Conservation (phyloP, 2,797 vertebrate genomes). For the Lepus oiostolus region DNA sequence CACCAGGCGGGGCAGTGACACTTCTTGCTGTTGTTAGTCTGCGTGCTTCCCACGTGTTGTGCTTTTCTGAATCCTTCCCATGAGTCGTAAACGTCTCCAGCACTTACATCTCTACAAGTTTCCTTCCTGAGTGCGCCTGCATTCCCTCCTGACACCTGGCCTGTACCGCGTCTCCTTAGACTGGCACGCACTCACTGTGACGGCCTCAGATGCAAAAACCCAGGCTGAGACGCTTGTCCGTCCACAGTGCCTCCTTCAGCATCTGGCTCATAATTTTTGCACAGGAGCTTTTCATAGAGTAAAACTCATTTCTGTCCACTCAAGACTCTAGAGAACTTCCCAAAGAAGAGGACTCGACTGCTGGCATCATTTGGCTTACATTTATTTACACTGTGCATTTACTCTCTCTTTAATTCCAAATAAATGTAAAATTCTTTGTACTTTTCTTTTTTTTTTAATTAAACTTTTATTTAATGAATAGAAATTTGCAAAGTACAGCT, state of each 20-base stretch:
- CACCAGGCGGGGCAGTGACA: background rate
- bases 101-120: background rate
- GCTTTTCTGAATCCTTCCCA: background rate
- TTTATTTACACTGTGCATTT: background rate
- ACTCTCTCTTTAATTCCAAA: conserved; percentile 4
- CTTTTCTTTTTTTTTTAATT: background rate
- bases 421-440: background rate
- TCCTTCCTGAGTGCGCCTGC: background rate
- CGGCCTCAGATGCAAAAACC: background rate
- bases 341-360: background rate
- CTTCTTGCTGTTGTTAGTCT: background rate
- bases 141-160: background rate
- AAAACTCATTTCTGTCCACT: background rate
- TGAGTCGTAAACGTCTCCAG: background rate
- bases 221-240: background rate
- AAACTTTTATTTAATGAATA: too few species aligned
- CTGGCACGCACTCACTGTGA: background rate
- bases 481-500: too few species aligned
- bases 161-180: background rate
- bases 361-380: background rate
- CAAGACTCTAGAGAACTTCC: background rate
- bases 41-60: background rate
- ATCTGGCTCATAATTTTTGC: background rate
- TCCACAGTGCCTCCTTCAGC: background rate
- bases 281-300: background rate